Conservation (phyloP, 2,113 vertebrate species). For the Gallinago paraguaiae region DNA sequence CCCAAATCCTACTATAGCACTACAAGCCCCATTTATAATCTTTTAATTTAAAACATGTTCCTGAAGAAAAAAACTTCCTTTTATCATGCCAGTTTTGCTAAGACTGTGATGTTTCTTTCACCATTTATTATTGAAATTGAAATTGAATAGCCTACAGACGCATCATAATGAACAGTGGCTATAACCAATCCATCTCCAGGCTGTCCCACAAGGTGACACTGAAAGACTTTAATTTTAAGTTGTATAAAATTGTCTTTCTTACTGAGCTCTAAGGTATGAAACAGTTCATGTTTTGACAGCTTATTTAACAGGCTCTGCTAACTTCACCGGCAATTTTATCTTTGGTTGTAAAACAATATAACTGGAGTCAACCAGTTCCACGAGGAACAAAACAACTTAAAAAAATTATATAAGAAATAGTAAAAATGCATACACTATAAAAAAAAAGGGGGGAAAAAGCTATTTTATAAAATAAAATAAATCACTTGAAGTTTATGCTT, state of each 20-base stretch:
- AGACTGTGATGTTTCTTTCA: constrained; percentile 6
- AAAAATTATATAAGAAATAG: background rate
- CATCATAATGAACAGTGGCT: constrained; percentile 9
- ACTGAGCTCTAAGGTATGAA: constrained; percentile 32
- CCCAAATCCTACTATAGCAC: background rate
- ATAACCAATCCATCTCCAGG: background rate
- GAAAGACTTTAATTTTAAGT: background rate
- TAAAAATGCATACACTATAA: background rate
- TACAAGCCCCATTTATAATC: background rate
- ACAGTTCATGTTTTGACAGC: background rate
- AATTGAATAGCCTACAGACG: constrained; percentile 13
- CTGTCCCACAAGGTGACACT: constrained; percentile 11
- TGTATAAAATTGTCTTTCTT: constrained; percentile 5
- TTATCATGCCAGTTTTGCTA: background rate
- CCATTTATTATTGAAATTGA: background rate
- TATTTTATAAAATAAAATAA: background rate
- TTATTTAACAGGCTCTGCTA: constrained; percentile 43
- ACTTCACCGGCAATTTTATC: constrained; percentile 31
- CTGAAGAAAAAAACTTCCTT: background rate
- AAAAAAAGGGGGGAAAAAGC: background rate
- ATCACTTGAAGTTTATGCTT: background rate
- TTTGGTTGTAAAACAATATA: background rate
- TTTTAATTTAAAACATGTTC: background rate
- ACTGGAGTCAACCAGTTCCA: background rate
- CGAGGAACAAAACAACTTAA: background rate